phyloP scores from a whole-genome alignment of 2,113 vertebrate species.

The Corapipo altera region DNA sequence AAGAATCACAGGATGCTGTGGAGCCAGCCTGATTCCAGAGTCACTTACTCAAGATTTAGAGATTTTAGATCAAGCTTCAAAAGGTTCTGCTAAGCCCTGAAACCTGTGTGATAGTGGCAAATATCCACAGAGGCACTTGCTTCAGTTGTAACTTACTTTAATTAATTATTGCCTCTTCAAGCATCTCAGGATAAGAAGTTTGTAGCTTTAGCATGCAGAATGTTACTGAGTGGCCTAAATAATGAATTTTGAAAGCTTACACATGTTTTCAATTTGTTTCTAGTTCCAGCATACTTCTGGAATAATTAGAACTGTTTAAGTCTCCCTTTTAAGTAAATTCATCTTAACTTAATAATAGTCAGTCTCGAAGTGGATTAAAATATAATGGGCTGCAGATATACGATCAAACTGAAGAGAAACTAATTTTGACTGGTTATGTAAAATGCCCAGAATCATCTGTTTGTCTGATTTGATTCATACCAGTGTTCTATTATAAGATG shows the following conservation, averaged over 20 bases:
- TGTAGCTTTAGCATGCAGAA: neutral
- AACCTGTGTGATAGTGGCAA: neutral
- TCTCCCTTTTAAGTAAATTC: neutral
- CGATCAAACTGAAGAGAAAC: slow-evolving; percentile 4
- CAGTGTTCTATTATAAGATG: slow-evolving; percentile 23
- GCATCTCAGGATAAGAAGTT: neutral
- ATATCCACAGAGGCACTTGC: neutral
- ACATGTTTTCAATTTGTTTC: neutral
- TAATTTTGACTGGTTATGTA: slow-evolving; percentile 28
- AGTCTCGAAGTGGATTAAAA: neutral
- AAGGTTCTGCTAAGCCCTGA: neutral
- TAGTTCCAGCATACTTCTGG: neutral
- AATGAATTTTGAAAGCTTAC: neutral
- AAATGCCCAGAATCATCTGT: slow-evolving; percentile 25
- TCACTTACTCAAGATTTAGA: neutral
- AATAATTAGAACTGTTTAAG: neutral
- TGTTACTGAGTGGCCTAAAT: neutral
- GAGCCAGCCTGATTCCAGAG: neutral
- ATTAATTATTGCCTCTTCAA: neutral
- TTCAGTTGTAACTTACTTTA: neutral
- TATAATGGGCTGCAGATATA: neutral
- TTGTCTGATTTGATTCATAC: slow-evolving; percentile 13
- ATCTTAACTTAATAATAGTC: neutral
- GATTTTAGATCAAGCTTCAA: neutral
- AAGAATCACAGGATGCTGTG: neutral